phyloP scores from a whole-genome alignment of 2,797 vertebrate species.

The Lophius americanus region DNA sequence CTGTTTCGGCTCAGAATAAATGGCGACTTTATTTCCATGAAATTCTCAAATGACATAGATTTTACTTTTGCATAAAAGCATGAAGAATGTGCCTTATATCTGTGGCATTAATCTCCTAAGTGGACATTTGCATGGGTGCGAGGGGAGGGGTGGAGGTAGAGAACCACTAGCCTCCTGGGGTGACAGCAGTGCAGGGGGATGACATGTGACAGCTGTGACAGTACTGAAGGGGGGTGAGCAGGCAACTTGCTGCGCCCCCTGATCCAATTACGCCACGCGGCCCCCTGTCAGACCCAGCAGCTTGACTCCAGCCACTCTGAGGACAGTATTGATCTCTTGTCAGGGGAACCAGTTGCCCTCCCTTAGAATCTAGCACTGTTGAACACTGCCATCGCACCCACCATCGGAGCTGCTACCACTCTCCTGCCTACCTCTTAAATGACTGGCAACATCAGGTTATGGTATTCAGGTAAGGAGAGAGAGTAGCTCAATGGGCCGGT shows the following conservation, averaged over 20 bases:
- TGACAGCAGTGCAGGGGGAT: slow-evolving; percentile 96
- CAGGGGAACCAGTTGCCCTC: slow-evolving; percentile 92
- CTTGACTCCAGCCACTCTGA: slow-evolving; percentile 93
- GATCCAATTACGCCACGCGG: slow-evolving; percentile 99
- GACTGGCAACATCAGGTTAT: slow-evolving; percentile 85
- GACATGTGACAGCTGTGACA: slow-evolving; percentile 99
- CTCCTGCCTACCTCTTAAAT: slow-evolving; percentile 83
- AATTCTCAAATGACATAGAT: slow-evolving; percentile 97
- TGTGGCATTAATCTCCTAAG: slow-evolving; percentile 97
- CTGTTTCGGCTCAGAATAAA: slow-evolving; percentile 92
- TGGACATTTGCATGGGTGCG: slow-evolving; percentile 99
- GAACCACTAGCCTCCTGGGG: slow-evolving; percentile 91
- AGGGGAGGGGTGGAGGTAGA: slow-evolving; percentile 75
- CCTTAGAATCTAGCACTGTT: slow-evolving; percentile 83
- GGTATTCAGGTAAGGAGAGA: slow-evolving; percentile 82
- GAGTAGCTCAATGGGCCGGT: slow-evolving; percentile 81
- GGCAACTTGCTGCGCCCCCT: slow-evolving; percentile 92
- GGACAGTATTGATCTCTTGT: slow-evolving; percentile 99
- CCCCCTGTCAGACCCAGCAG: slow-evolving; percentile 98
- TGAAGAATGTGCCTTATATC: slow-evolving; percentile 97
- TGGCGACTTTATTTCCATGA: slow-evolving; percentile 99
- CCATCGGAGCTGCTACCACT: slow-evolving; percentile 49
- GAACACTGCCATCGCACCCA: slow-evolving; percentile 76
- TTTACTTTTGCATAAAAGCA: slow-evolving; percentile 99
- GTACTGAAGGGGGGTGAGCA: slow-evolving; percentile 88